phyloP scores from a whole-genome alignment of 2,888 invertebrate species.

The Schrankia costaestrigalis region DNA sequence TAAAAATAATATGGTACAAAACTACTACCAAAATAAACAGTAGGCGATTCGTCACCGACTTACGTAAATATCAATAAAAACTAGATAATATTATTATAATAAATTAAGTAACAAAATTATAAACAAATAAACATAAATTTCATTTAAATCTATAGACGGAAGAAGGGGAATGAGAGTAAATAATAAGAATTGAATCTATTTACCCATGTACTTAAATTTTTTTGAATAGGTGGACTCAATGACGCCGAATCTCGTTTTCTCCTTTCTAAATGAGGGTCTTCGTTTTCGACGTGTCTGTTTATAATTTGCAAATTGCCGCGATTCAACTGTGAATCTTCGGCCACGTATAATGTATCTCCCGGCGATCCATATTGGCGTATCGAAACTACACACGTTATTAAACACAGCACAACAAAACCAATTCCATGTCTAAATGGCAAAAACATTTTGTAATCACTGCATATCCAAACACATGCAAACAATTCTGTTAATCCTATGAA shows the following conservation, averaged over 20 bases:
- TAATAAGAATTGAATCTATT: conserved; percentile 48
- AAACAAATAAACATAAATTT: conserved; percentile 14
- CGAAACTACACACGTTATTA: conserved; percentile 49
- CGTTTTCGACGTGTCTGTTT: conserved; percentile 46
- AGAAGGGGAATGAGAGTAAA: conserved; percentile 46
- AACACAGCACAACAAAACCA: conserved; percentile 51
- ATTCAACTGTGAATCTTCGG: conserved; percentile 38
- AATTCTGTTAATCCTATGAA: conserved; percentile 44
- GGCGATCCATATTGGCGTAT: conserved; percentile 51
- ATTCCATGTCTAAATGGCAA: conserved; percentile 57
- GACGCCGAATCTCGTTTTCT: conserved; percentile 63
- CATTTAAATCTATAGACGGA: conserved; percentile 33
- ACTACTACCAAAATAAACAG: too few relatives aligned
- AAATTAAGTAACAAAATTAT: conserved; percentile 32
- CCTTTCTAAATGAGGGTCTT: conserved; percentile 45
- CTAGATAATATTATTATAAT: too few relatives aligned
- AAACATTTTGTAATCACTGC: conserved; percentile 76
- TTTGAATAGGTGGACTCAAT: conserved; percentile 50
- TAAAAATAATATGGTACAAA: too few relatives aligned
- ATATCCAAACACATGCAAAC: conserved; percentile 51
- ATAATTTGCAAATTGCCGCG: conserved; percentile 53
- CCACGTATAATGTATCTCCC: conserved; percentile 62
- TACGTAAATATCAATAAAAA: too few relatives aligned
- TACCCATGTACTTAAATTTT: conserved; percentile 77
- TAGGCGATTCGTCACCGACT: too few relatives aligned